Conservation (phyloP, 2,888 invertebrate species). For the Lithodes maja region DNA sequence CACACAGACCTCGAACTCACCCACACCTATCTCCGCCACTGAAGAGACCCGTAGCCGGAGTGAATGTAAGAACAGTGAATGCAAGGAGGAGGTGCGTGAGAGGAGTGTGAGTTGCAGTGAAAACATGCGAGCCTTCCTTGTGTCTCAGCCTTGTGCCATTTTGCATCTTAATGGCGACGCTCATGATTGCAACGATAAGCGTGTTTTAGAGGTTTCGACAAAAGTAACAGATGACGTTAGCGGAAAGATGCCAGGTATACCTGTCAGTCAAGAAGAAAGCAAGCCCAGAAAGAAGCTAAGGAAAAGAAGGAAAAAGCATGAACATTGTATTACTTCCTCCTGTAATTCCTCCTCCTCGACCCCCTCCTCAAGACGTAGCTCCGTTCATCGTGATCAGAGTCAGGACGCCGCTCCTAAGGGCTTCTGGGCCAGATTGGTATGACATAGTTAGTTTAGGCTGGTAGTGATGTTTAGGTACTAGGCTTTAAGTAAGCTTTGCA, state of each 20-base stretch:
- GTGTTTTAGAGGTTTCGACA: neutral
- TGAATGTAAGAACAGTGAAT: neutral
- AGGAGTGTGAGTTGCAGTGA: conserved; percentile 60
- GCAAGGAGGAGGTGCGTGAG: conserved; percentile 1
- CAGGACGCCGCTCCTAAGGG: conserved; percentile 1
- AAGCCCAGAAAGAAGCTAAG: neutral
- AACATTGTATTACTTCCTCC: neutral
- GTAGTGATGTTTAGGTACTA: too few species aligned
- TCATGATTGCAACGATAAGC: conserved; percentile 23
- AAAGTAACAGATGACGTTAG: neutral
- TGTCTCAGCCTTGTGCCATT: conserved; percentile 33
- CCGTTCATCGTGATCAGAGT: neutral
- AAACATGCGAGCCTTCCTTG: conserved; percentile 49
- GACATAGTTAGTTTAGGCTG: neutral
- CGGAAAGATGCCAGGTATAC: neutral
- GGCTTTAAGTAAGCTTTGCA: too few species aligned
- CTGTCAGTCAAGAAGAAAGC: neutral
- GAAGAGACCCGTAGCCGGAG: conserved; percentile 4
- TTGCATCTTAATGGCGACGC: neutral
- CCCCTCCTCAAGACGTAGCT: neutral
- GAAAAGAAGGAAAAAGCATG: neutral
- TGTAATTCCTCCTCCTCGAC: neutral
- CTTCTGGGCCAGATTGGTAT: conserved; percentile 42
- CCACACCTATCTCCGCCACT: neutral
- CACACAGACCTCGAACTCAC: neutral